Conservation (phyloP, 2,113 vertebrate genomes). For the Upupa epops region DNA sequence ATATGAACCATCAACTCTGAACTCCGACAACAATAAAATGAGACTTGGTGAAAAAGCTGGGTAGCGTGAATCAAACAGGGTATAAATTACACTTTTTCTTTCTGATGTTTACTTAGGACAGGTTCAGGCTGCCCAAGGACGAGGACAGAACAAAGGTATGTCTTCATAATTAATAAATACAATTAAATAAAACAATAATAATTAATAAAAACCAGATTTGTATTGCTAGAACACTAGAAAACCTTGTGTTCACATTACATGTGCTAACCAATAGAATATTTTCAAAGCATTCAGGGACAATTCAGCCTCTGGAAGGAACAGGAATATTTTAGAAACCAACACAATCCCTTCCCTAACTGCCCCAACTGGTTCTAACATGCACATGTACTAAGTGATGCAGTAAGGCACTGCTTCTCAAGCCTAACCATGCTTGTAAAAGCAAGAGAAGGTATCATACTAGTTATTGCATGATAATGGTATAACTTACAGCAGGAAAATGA, state of each 20-base stretch:
- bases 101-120: conserved; percentile 77
- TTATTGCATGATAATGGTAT: fast-evolving
- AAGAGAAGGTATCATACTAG: neutral
- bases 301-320: conserved; percentile 73
- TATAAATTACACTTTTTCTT: conserved; percentile 31
- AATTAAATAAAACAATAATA: neutral
- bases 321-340: conserved; percentile 66
- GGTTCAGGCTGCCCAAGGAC: conserved; percentile 78
- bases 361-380: neutral
- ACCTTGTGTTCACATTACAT: neutral
- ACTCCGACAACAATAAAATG: conserved; percentile 4
- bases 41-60: neutral
- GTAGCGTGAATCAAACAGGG: neutral
- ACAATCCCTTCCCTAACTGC: neutral
- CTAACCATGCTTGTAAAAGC: neutral
- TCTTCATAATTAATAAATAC: neutral
- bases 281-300: conserved; percentile 84
- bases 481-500: neutral
- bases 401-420: neutral
- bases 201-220: neutral
- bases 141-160: conserved; percentile 80
- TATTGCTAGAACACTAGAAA: conserved; percentile 27
- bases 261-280: conserved; percentile 67
- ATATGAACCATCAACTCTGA: neutral
- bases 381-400: neutral